Conservation (phyloP, 2,113 vertebrate genomes). For the Oceanodroma tethys region DNA sequence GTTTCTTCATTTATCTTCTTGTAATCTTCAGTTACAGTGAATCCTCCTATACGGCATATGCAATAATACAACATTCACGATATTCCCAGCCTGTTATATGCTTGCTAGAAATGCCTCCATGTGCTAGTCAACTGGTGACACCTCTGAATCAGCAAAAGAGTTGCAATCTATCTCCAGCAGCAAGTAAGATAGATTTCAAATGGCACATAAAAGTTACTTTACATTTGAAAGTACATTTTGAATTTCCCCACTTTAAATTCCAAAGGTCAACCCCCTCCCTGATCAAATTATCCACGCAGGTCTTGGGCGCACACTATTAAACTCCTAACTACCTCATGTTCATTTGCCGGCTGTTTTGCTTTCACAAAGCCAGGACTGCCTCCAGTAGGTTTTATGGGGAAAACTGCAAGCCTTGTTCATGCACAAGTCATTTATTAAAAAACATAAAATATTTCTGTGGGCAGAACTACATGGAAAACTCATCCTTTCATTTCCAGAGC, state of each 20-base stretch:
- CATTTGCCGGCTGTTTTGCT: neutral
- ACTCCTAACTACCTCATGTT: rapidly evolving
- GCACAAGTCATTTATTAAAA: neutral
- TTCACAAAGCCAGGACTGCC: neutral
- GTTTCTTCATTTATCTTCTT: slow-evolving; percentile 15
- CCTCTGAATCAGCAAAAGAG: neutral
- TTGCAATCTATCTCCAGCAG: neutral
- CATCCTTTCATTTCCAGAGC: neutral
- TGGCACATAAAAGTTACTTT: neutral
- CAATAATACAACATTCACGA: neutral
- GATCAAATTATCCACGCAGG: neutral
- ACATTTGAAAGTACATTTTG: neutral
- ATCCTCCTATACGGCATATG: neutral
- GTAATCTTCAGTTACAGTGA: neutral
- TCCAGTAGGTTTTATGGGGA: neutral
- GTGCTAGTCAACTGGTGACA: neutral
- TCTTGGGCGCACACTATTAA: neutral
- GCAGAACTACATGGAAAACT: neutral
- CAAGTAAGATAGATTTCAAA: neutral
- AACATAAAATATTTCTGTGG: neutral
- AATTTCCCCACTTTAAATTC: neutral
- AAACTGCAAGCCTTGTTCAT: neutral
- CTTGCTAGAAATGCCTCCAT: neutral
- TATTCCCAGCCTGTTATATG: neutral
- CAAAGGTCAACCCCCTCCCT: neutral